Evolutionary conservation across 2,797 vertebrate species (phyloP), one percentile per base, ranked within the genome.

Genomic region (Arremon brunneinucha): DNA sequence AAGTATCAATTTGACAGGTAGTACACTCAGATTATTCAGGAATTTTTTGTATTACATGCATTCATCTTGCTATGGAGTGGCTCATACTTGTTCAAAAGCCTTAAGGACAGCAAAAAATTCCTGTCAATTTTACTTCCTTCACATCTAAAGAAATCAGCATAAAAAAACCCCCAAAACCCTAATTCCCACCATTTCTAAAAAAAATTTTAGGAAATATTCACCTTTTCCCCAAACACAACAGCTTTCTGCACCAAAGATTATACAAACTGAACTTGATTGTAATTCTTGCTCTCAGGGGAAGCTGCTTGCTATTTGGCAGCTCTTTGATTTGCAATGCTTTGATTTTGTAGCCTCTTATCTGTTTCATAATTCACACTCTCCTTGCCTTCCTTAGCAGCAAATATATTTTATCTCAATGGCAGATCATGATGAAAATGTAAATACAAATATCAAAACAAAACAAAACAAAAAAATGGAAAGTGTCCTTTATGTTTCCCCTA

Each of bases 271-370:
- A 74, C 44, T 44, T 4, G 0, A 16, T 23, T 67, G 44, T 85
- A 92, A 87, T 89, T 92, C 74, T 41, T 70, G n/a, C n/a, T 89
- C 60, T 76, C 78, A 37, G 75, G 56, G 64, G 67, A 90, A 90
- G 19, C 26, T 67, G 28, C 63, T 63, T 84, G 44, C 39, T 92
- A 10, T 79, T 79, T 76, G 81, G 23, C 47, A 87, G 77, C 34
- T 76, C 46, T 95, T 87, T 89, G 77, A 94, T 96, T 92, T 90
- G 65, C 0, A 3, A 39, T 79, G 77, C 65, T 94, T 95, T 96
- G 81, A 93, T 93, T 92, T 93, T 39, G 22, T 89, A 88, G 32
- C 63, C 28, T 94, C 81, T 93, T 90, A 79, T 50, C 80, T 84
- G 27, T 59, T 92, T 90, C 55, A 76, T 84, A 90, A 75, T 69